Percentiles rank a stretch among this genome's conserved stretches.
Evolutionary conservation across 2,888 invertebrate genomes (phyloP).

Genomic region (Aromia moschata): DNA sequence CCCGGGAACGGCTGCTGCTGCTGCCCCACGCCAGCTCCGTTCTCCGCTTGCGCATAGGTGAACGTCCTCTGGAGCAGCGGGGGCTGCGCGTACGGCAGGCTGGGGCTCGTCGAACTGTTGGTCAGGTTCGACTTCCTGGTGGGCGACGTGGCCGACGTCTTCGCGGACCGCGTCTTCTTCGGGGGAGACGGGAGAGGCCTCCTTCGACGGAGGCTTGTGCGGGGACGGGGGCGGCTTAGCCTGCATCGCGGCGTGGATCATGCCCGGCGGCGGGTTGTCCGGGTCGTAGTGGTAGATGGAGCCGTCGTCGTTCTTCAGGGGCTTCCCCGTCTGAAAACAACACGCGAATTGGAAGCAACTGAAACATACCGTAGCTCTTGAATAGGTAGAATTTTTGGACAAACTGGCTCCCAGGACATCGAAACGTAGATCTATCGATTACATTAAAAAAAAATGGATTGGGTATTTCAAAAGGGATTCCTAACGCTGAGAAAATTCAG

Average conservation of each 20-base stretch:
- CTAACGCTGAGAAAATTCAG: too few relatives aligned
- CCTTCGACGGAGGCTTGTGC: conserved; percentile 27
- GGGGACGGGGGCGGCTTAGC: conserved; percentile 39
- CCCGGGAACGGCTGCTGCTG: conserved; percentile 47
- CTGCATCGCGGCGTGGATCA: conserved; percentile 40
- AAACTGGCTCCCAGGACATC: too few relatives aligned
- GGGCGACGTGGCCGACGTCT: conserved; percentile 51
- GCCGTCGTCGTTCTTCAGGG: conserved; percentile 80
- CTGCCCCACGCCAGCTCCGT: conserved; percentile 27
- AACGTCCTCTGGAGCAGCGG: conserved; percentile 41
- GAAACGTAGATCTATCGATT: too few relatives aligned
- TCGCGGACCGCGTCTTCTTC: conserved; percentile 43
- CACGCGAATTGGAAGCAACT: too few relatives aligned
- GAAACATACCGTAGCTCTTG: too few relatives aligned
- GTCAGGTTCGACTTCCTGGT: conserved; percentile 51
- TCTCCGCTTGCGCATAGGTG: conserved; percentile 23
- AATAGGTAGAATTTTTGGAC: too few relatives aligned
- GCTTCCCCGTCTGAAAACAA: conserved; percentile 76
- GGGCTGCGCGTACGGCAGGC: conserved; percentile 59
- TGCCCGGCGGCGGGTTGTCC: conserved; percentile 69
- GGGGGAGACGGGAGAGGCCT: conserved; percentile 41
- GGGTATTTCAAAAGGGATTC: too few relatives aligned
- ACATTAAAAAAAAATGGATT: too few relatives aligned
- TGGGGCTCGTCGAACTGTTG: conserved; percentile 60
- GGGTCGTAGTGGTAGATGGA: conserved; percentile 82